Evolutionary conservation across 2,888 invertebrate genomes (phyloP), one percentile per base, ranked within the genome.

Genomic region (Oscheius sp.): DNA sequence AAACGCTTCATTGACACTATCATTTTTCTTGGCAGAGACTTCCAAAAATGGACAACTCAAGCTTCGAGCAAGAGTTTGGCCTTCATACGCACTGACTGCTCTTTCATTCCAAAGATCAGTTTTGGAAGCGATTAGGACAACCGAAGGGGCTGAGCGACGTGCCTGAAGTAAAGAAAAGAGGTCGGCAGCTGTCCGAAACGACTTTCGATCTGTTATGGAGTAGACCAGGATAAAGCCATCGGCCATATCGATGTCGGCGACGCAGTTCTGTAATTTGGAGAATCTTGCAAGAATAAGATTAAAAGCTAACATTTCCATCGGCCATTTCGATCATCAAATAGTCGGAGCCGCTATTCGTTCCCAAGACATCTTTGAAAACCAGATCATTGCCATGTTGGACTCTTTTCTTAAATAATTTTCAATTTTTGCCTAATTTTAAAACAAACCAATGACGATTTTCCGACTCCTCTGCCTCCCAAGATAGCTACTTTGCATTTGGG

Each of bases 401-500:
- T 33, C 75, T 61, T 23, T 58, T 65, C 68, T 68, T 45, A 45
- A 67, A 61, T 12, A n/a, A 33, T 15, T 27, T 48, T 17, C 12
- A 20, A 64, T 64, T 6, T 27, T 8, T 55, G 5, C 27, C 8
- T 29, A 8, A 15, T 27, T 23, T 5, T 4, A 42, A 17, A 4
- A 52, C 69, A 53, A 17, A 52, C 71, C 31, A 80, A 69, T 45
- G 75, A 74, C 6, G 78, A 75, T 37, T 79, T 80, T 20, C 80
- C 80, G 20, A 80, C 80, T 52, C 72, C 67, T 5, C 48, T 15
- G 2, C 71, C 72, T 53, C 80, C 80, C 8, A 80, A 20, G 1
- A 80, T 71, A 4, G 75, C 79, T 8, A 80, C 70, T 57, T 73
- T 71, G 52, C 74, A 76, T 45, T 80, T 73, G 45, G 71, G 72